phyloP scores from a whole-genome alignment of 2,113 vertebrate genomes.

The Erinaceus europaeus region DNA sequence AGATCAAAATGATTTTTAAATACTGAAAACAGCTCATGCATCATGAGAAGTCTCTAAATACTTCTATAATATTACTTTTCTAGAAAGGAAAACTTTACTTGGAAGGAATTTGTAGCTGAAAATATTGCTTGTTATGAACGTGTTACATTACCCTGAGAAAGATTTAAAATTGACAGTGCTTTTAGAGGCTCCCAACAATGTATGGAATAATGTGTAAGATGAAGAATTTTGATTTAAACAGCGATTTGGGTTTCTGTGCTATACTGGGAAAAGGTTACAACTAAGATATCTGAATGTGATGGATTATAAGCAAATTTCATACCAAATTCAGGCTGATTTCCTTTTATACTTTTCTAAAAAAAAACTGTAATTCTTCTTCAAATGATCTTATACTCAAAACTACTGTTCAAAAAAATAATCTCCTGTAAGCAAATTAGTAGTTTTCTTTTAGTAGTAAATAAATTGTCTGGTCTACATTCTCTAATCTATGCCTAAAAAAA shows the following conservation, averaged over 20 bases:
- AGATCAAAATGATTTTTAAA: slow-evolving; percentile 43
- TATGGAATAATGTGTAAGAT: neutral
- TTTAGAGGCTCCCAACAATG: neutral
- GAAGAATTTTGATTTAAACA: slow-evolving; percentile 23
- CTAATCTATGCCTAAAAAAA: slow-evolving; percentile 53
- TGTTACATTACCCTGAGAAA: slow-evolving; percentile 67
- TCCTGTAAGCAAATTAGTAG: slow-evolving; percentile 38
- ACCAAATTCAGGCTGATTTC: slow-evolving; percentile 12
- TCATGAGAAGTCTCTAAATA: slow-evolving; percentile 18
- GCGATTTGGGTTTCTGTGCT: slow-evolving; percentile 62
- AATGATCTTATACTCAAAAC: slow-evolving; percentile 28
- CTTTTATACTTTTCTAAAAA: neutral
- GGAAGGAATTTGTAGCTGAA: slow-evolving; percentile 51
- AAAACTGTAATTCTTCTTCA: slow-evolving; percentile 16
- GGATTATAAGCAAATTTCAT: slow-evolving; percentile 45
- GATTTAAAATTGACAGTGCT: slow-evolving; percentile 47
- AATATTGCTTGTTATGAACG: slow-evolving; percentile 55
- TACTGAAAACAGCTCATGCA: neutral
- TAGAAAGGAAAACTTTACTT: slow-evolving; percentile 46
- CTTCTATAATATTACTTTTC: slow-evolving; percentile 35
- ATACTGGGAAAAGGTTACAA: slow-evolving; percentile 37
- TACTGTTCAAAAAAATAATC: slow-evolving; percentile 28
- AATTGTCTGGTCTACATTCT: slow-evolving; percentile 15
- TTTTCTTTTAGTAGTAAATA: slow-evolving; percentile 55
- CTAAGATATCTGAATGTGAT: neutral